A percentile compares a stretch with the other conserved stretches of the same genome.
These are phyloP conservation scores for Lasioglossum lativentre DNA, from an alignment of 2,888 invertebrate genomes.

Conservation along the genomic window DNA sequence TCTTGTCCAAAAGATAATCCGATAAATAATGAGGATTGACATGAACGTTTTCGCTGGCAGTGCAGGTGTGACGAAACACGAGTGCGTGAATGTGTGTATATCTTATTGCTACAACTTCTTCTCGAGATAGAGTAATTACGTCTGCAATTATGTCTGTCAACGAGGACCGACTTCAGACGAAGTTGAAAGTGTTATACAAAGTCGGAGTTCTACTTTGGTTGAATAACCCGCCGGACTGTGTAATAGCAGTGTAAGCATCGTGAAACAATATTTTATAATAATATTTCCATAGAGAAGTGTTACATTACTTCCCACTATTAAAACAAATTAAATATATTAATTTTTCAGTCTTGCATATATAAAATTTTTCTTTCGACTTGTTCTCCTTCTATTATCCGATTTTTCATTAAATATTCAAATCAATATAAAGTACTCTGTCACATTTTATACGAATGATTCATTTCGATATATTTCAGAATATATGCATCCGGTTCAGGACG, in stretches of 20 bases:
- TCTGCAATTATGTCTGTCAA: constrained; percentile 44
- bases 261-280: not conserved
- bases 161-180: not conserved
- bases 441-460: not conserved
- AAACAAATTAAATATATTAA: not conserved
- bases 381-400: not conserved
- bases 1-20: not conserved
- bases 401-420: not conserved
- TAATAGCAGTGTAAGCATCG: not conserved
- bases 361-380: no score
- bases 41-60: constrained; percentile 2
- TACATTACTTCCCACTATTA: not conserved
- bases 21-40: not conserved
- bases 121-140: constrained; percentile 38
- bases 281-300: not conserved
- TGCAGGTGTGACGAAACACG: constrained; percentile 7
- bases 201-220: not conserved
- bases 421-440: not conserved
- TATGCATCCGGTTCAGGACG: not conserved
- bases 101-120: constrained; percentile 14
- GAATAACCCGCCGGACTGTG: not conserved
- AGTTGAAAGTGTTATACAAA: not conserved
- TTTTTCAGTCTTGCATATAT: not conserved
- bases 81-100: not conserved
- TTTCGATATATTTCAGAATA: not conserved